phyloP scores from a whole-genome alignment of 2,113 vertebrate species.

The Taxidea taxus region DNA sequence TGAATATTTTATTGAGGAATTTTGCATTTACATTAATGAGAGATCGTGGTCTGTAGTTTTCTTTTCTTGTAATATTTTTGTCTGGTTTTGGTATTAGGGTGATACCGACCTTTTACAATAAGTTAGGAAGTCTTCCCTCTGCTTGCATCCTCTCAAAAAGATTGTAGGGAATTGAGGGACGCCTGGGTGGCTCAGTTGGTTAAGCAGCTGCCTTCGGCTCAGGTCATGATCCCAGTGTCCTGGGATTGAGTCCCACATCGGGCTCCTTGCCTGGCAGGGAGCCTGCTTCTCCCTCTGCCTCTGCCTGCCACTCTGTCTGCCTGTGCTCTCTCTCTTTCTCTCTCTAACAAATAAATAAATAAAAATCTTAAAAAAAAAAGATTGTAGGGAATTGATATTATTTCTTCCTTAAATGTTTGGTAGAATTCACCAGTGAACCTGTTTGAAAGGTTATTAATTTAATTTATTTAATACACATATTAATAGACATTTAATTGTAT shows the following conservation, averaged over 20 bases:
- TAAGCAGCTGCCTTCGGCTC: no score
- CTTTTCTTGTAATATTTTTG: not conserved
- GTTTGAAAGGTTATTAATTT: not conserved
- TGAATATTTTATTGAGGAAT: not conserved
- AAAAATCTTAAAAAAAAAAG: no score
- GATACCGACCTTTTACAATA: not conserved
- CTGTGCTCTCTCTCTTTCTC: no score
- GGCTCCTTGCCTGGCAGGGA: no score
- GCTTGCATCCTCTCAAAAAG: not conserved
- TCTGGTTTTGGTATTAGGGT: not conserved
- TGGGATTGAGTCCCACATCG: no score
- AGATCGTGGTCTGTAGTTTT: not conserved
- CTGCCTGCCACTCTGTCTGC: no score
- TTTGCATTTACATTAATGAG: not conserved
- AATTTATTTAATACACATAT: not conserved
- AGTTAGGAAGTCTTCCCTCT: not conserved
- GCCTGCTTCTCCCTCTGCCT: no score
- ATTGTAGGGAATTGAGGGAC: not conserved
- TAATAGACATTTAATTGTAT: not conserved
- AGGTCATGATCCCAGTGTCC: no score
- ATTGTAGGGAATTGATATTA: not conserved
- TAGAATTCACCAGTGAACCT: not conserved
- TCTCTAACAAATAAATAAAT: no score
- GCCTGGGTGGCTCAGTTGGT: no score
- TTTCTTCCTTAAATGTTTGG: not conserved